Evolutionary conservation across 1,140 invertebrate genomes (phyloP).

Genomic region (Drosophila ercepeae): DNA sequence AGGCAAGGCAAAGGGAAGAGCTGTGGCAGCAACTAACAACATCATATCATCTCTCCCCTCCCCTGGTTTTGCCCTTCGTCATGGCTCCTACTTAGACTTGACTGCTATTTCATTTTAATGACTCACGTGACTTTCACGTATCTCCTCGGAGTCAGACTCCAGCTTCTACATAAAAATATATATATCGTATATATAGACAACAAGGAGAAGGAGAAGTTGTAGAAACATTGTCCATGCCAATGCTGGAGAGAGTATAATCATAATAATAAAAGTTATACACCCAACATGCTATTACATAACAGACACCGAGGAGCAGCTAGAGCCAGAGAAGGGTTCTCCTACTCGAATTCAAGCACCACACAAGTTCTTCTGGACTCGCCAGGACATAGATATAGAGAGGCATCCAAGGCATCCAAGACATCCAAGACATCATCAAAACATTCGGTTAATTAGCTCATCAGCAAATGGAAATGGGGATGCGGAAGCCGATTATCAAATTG

Average conservation of each 20-base stretch:
- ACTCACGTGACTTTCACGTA: constrained; percentile 81
- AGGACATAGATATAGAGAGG: too few species aligned
- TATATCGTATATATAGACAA: neutral
- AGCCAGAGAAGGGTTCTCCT: constrained; percentile 12
- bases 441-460: constrained; percentile 37
- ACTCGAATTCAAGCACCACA: too few species aligned
- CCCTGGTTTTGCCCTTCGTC: constrained; percentile 36
- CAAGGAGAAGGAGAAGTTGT: constrained; percentile 20
- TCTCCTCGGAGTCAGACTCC: constrained; percentile 43
- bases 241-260: constrained; percentile 72
- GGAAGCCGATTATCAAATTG: neutral
- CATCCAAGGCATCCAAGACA: too few species aligned
- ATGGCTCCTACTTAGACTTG: constrained; percentile 43
- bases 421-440: constrained; percentile 30
- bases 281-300: constrained; percentile 80
- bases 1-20: neutral
- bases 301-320: constrained; percentile 36
- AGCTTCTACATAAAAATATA: constrained; percentile 2
- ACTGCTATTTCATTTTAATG: constrained; percentile 80
- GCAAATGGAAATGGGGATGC: constrained; percentile 8
- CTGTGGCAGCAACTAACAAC: neutral
- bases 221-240: constrained; percentile 26
- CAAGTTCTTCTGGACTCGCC: too few species aligned
- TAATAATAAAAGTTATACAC: constrained; percentile 81
- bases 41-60: constrained; percentile 1